Conservation (phyloP, 2,113 vertebrate genomes). For the Mustelus asterias region DNA sequence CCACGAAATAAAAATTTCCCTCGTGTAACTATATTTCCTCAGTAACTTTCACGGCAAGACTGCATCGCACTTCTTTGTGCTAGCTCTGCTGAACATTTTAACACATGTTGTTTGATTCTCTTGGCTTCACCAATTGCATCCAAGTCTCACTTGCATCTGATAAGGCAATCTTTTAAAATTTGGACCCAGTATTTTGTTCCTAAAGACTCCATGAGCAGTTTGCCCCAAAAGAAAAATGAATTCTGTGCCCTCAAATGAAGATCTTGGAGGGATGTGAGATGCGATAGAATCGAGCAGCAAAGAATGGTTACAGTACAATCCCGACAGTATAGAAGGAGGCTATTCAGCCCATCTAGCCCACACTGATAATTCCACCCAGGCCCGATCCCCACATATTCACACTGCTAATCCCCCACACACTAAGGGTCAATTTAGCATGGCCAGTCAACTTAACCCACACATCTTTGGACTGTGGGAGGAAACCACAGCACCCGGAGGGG, state of each 20-base stretch:
- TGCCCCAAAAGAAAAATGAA: not conserved
- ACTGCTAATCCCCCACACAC: no score
- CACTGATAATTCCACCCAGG: no score
- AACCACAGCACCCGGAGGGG: no score
- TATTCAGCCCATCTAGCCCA: no score
- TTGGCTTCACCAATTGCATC: no score
- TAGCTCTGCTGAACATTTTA: not conserved
- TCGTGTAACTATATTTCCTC: not conserved
- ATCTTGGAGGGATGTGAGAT: not conserved
- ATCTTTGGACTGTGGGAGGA: no score
- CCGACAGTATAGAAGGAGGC: no score
- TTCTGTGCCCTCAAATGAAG: not conserved
- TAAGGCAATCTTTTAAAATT: not conserved
- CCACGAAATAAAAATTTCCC: not conserved
- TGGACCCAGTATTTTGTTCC: not conserved
- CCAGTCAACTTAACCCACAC: no score
- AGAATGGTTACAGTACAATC: not conserved
- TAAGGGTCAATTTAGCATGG: no score
- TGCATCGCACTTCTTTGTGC: not conserved
- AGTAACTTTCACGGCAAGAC: not conserved
- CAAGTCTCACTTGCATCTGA: no score
- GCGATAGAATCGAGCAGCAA: not conserved
- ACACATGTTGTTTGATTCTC: not conserved
- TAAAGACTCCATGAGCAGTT: not conserved
- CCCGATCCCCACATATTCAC: no score